Evolutionary conservation across 2,888 invertebrate genomes (phyloP).

Genomic region (Cryptosula pallasiana): DNA sequence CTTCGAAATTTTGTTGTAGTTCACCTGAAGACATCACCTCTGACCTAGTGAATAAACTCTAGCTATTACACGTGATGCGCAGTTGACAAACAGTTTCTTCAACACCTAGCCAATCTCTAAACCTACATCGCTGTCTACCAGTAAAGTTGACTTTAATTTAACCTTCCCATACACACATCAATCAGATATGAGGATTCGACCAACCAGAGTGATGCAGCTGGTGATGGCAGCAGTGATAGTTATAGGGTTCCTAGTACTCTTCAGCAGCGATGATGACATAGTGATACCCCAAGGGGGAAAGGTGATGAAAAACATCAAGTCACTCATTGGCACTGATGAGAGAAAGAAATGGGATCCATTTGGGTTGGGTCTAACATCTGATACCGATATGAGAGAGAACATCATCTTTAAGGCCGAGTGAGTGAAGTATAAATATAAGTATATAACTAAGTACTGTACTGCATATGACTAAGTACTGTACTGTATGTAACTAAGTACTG

Average conservation of each 20-base stretch:
- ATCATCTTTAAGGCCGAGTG: slow-evolving; percentile 6
- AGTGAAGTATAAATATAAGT: background rate
- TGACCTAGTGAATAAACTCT: too few relatives aligned
- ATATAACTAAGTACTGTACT: background rate
- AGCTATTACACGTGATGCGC: too few relatives aligned
- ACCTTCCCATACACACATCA: too few relatives aligned
- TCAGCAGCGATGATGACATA: slow-evolving; percentile 20
- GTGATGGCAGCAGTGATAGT: background rate
- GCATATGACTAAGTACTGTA: too few relatives aligned
- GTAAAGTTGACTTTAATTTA: too few relatives aligned
- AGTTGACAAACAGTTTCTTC: too few relatives aligned
- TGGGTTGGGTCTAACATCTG: slow-evolving; percentile 9
- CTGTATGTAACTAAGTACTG: too few relatives aligned
- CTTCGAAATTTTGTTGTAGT: too few relatives aligned
- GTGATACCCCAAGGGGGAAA: slow-evolving; percentile 15
- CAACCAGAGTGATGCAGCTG: background rate
- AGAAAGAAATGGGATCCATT: slow-evolving; percentile 19
- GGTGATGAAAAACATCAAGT: slow-evolving; percentile 22
- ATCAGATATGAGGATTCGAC: background rate
- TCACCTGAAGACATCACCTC: too few relatives aligned
- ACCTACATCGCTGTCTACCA: too few relatives aligned
- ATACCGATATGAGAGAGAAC: background rate
- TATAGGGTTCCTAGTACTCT: background rate
- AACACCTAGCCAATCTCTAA: too few relatives aligned
- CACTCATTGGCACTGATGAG: slow-evolving; percentile 9